Conservation (phyloP, 53 echinoderm and acorn worm genomes). For the Mesocentrotus franciscanus region DNA sequence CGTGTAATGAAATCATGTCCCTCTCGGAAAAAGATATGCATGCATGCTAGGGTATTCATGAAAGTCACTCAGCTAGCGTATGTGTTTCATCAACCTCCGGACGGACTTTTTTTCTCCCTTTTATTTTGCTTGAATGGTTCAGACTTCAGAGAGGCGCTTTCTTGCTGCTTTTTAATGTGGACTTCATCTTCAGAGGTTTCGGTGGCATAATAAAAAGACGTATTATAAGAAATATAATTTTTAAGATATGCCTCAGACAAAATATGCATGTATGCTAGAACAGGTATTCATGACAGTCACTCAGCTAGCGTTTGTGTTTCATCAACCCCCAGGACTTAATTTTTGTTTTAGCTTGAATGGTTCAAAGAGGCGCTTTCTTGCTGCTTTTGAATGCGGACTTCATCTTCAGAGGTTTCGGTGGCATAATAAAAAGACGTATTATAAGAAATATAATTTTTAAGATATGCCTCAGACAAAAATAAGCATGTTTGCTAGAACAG, state of each 20-base stretch:
- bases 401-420: not conserved
- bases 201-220: not conserved
- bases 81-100: not conserved
- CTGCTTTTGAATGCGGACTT: not conserved
- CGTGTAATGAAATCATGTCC: conserved; percentile 21
- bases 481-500: too few relatives aligned
- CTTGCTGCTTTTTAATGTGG: not conserved
- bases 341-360: too few relatives aligned
- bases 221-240: too few relatives aligned
- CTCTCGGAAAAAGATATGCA: not conserved
- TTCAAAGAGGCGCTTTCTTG: not conserved
- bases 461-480: too few relatives aligned
- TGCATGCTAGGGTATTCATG: conserved; percentile 18
- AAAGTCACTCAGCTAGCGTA: not conserved
- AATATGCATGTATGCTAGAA: too few relatives aligned
- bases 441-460: too few relatives aligned
- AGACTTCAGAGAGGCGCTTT: not conserved
- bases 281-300: too few relatives aligned
- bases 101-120: too few relatives aligned
- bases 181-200: not conserved
- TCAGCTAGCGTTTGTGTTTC: too few relatives aligned
- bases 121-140: not conserved
- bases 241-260: too few relatives aligned
- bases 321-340: too few relatives aligned
- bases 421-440: not conserved